These are phyloP conservation scores for Globia sparganii DNA, from an alignment of 2,888 invertebrate genomes.

Conservation along the genomic window DNA sequence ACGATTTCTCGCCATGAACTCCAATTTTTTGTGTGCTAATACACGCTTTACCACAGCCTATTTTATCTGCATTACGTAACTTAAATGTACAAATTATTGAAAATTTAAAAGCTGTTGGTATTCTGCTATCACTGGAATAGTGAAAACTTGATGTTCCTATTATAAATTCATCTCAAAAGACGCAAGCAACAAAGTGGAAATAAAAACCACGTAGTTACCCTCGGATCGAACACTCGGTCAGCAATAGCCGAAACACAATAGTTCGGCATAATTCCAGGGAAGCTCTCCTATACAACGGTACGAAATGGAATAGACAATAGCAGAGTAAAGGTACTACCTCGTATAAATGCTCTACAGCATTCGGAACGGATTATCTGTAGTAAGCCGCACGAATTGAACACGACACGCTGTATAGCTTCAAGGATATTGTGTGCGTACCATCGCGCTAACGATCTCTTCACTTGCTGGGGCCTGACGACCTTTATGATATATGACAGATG, in stretches of 20 bases:
- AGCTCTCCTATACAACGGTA: neutral
- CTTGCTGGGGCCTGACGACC: slow-evolving; percentile 1
- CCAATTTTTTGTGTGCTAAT: neutral
- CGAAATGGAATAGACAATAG: slow-evolving; percentile 45
- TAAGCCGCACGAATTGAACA: slow-evolving; percentile 47
- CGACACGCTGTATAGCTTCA: slow-evolving; percentile 13
- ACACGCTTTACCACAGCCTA: neutral
- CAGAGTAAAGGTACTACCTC: slow-evolving; percentile 10
- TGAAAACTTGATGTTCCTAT: neutral
- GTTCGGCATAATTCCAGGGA: slow-evolving; percentile 9
- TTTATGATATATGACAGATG: slow-evolving; percentile 15
- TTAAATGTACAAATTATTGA: neutral
- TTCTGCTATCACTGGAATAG: neutral
- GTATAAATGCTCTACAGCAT: slow-evolving; percentile 17
- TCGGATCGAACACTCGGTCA: neutral
- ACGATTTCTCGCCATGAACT: neutral
- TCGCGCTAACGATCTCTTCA: slow-evolving; percentile 35
- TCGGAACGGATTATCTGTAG: slow-evolving; percentile 44
- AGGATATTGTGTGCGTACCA: slow-evolving; percentile 22
- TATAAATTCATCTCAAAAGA: neutral
- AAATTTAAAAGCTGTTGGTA: neutral
- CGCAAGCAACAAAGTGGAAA: neutral
- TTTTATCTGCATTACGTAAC: neutral
- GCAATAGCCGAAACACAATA: slow-evolving; percentile 24
- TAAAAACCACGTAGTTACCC: neutral